Conservation (phyloP, 2,797 vertebrate genomes). For the Coranthus polyacanthus region DNA sequence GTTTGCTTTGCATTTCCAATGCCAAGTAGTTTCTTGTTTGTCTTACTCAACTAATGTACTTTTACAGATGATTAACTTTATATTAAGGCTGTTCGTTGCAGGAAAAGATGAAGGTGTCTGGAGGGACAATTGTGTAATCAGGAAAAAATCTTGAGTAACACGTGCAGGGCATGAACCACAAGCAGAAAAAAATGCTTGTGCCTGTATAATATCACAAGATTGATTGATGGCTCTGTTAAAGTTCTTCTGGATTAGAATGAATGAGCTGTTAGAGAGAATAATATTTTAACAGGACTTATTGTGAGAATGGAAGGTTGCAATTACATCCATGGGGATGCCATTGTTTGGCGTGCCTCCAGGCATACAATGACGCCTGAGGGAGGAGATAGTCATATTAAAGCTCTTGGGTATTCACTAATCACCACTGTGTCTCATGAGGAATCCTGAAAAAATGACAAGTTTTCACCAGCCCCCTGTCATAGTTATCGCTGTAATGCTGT, state of each 20-base stretch:
- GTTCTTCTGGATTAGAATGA: constrained; percentile 23
- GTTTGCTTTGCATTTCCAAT: constrained; percentile 35
- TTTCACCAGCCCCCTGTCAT: constrained; percentile 47
- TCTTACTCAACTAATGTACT: background rate
- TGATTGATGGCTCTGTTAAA: constrained; percentile 17
- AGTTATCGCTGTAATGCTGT: constrained; percentile 19
- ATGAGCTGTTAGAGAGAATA: constrained; percentile 22
- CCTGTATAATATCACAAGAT: constrained; percentile 10
- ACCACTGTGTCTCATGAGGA: constrained; percentile 51
- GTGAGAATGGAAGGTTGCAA: constrained; percentile 55
- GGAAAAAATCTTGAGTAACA: constrained; percentile 10
- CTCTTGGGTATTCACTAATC: constrained; percentile 70
- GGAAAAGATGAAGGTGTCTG: constrained; percentile 6
- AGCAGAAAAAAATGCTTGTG: constrained; percentile 2
- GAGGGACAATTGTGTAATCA: background rate
- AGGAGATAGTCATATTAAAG: constrained; percentile 52
- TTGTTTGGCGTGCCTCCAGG: constrained; percentile 70
- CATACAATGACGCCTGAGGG: constrained; percentile 61
- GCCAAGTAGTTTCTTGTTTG: constrained; percentile 4
- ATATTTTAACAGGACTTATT: constrained; percentile 35
- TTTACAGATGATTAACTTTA: constrained; percentile 19
- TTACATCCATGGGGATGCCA: constrained; percentile 59
- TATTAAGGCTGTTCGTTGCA: background rate
- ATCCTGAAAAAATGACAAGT: constrained; percentile 53
- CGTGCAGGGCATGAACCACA: background rate